Conservation (phyloP, 2,888 invertebrate genomes). For the Brachypterus glaber region DNA sequence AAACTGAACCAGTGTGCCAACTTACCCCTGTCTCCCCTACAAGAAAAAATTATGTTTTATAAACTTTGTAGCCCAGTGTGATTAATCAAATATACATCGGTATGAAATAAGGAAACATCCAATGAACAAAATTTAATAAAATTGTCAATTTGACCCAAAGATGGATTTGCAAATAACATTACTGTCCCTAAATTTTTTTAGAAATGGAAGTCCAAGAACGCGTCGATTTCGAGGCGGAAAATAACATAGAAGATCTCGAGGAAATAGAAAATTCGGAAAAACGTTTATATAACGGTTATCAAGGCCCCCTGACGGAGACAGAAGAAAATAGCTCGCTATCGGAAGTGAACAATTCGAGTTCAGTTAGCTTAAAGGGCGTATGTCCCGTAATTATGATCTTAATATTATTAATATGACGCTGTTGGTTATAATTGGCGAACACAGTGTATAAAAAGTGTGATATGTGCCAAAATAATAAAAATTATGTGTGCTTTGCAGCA, state of each 20-base stretch:
- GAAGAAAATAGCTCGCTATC: conserved; percentile 33
- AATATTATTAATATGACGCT: conserved; percentile 33
- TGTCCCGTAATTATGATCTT: conserved; percentile 29
- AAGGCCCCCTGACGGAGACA: conserved; percentile 56
- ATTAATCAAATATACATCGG: too few relatives aligned
- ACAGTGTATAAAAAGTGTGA: conserved; percentile 33
- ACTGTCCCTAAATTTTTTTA: too few relatives aligned
- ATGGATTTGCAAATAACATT: too few relatives aligned
- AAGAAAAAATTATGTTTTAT: too few relatives aligned
- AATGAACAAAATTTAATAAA: too few relatives aligned
- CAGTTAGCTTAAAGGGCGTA: conserved; percentile 18
- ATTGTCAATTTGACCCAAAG: too few relatives aligned
- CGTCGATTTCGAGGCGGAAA: conserved; percentile 44
- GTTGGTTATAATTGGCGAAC: conserved; percentile 27
- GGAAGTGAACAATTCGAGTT: conserved; percentile 25
- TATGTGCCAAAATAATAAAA: conserved; percentile 34
- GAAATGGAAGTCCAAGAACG: conserved; percentile 54
- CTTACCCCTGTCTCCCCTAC: too few relatives aligned
- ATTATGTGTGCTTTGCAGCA: conserved; percentile 39
- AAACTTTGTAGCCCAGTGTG: too few relatives aligned
- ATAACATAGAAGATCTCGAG: conserved; percentile 27
- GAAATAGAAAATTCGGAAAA: conserved; percentile 30
- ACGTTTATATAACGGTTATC: conserved; percentile 46
- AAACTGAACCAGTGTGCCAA: too few relatives aligned
- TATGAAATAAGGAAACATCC: too few relatives aligned